Percentiles rank a stretch among this genome's conserved stretches.
These are phyloP conservation scores for Phylloscopus whistleri DNA, from an alignment of 2,113 vertebrate species.

Conservation along the genomic window DNA sequence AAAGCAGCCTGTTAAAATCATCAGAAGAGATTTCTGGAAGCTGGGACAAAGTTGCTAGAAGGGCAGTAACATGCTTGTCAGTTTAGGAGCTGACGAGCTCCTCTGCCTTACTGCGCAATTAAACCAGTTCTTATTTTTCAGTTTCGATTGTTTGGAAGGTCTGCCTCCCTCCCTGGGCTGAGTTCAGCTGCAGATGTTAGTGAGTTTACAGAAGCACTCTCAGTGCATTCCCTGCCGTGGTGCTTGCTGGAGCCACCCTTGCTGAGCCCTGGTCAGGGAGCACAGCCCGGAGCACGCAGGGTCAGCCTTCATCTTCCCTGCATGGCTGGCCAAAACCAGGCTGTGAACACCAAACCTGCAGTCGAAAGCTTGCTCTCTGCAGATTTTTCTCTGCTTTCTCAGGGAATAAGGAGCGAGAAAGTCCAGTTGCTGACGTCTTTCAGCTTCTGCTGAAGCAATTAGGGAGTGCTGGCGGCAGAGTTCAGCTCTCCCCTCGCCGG, in stretches of 20 bases:
- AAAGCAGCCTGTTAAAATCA: background rate
- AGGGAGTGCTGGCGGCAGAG: conserved; percentile 4
- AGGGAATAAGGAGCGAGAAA: background rate
- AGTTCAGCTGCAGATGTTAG: background rate
- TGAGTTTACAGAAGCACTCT: background rate
- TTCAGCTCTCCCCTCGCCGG: background rate
- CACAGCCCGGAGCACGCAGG: background rate
- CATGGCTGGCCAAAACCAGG: background rate
- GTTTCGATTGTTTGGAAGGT: background rate
- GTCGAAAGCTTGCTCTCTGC: background rate
- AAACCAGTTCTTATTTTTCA: background rate
- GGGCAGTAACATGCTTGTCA: background rate
- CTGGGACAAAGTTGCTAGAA: background rate
- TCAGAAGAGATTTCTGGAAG: background rate
- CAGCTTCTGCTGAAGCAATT: conserved; percentile 38
- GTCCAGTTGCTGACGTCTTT: conserved; percentile 3
- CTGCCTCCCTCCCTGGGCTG: background rate
- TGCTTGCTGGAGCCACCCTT: background rate
- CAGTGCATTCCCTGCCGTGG: accelerated
- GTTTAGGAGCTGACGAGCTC: background rate
- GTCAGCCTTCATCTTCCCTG: background rate
- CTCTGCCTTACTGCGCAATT: background rate
- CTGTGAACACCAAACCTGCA: background rate
- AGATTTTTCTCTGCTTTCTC: background rate
- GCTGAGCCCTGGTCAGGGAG: background rate